Evolutionary conservation across 2,888 invertebrate genomes (phyloP).

Genomic region (Caenorhabditis virilis): DNA sequence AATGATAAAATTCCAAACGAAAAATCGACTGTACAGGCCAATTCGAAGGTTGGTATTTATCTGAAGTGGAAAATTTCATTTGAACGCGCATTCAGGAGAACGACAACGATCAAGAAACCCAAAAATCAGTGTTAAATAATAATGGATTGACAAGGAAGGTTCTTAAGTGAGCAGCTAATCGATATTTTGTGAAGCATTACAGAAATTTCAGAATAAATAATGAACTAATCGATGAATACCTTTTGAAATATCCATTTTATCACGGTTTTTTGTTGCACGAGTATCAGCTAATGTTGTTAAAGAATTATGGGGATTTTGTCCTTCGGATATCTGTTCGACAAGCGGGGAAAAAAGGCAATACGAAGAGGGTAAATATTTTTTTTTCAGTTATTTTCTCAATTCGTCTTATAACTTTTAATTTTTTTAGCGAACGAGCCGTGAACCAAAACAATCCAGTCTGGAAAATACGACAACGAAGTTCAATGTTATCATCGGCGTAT

Average conservation of each 20-base stretch:
- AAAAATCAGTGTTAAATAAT: too few relatives aligned
- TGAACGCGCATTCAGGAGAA: too few relatives aligned
- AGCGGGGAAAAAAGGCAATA: neutral
- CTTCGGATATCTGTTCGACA: constrained; percentile 14
- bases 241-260: constrained; percentile 12
- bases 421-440: neutral
- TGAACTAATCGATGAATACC: constrained; percentile 18
- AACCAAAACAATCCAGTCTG: neutral
- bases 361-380: neutral
- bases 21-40: too few relatives aligned
- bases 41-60: too few relatives aligned
- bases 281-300: constrained; percentile 19
- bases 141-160: too few relatives aligned
- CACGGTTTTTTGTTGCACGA: constrained; percentile 34
- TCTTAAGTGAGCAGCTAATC: too few relatives aligned
- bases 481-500: constrained; percentile 11
- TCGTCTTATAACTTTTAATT: neutral
- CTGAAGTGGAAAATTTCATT: too few relatives aligned
- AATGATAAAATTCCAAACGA: too few relatives aligned
- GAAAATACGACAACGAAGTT: neutral
- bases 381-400: neutral
- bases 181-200: too few relatives aligned
- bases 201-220: too few relatives aligned
- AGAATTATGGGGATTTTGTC: constrained; percentile 19
- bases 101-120: too few relatives aligned